phyloP scores from a whole-genome alignment of 2,888 invertebrate species.

The Tribolium freemani region DNA sequence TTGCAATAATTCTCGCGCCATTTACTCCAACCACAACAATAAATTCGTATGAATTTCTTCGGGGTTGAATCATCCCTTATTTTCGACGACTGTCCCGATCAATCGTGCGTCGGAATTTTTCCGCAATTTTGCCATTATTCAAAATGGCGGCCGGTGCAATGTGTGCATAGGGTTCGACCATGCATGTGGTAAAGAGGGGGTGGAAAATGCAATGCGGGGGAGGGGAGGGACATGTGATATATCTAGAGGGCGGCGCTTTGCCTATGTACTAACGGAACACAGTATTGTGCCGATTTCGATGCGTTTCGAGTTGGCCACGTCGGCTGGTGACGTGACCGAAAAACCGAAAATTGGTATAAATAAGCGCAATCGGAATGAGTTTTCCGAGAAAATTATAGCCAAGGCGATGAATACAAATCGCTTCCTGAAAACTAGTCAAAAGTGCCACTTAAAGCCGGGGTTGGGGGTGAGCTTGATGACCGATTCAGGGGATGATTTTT shows the following conservation, averaged over 20 bases:
- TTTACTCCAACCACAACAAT: slow-evolving; percentile 39
- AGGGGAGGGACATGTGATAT: slow-evolving; percentile 57
- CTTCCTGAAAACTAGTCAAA: neutral
- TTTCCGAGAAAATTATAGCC: neutral
- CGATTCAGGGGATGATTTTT: neutral
- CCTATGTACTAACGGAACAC: slow-evolving; percentile 62
- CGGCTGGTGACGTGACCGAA: slow-evolving; percentile 4
- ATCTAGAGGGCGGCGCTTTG: slow-evolving; percentile 59
- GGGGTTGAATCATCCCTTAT: slow-evolving; percentile 8
- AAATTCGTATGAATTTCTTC: slow-evolving; percentile 40
- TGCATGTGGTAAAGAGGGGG: slow-evolving; percentile 42
- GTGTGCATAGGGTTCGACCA: slow-evolving; percentile 42
- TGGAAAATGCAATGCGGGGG: slow-evolving; percentile 38
- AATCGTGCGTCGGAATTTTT: slow-evolving; percentile 25
- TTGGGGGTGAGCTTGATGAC: neutral
- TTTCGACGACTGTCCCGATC: slow-evolving; percentile 5
- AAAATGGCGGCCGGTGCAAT: slow-evolving; percentile 38
- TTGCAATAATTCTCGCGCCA: slow-evolving; percentile 41
- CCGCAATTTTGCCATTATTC: slow-evolving; percentile 32
- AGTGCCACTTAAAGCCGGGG: neutral
- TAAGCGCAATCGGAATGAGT: neutral
- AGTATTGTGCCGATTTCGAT: slow-evolving; percentile 57
- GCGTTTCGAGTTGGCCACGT: slow-evolving; percentile 22
- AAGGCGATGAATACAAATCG: neutral
- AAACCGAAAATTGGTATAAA: neutral